A percentile compares a stretch with the other conserved stretches of the same genome.
Evolutionary conservation across 2,113 vertebrate species (phyloP).

Genomic region (Heterotis niloticus): DNA sequence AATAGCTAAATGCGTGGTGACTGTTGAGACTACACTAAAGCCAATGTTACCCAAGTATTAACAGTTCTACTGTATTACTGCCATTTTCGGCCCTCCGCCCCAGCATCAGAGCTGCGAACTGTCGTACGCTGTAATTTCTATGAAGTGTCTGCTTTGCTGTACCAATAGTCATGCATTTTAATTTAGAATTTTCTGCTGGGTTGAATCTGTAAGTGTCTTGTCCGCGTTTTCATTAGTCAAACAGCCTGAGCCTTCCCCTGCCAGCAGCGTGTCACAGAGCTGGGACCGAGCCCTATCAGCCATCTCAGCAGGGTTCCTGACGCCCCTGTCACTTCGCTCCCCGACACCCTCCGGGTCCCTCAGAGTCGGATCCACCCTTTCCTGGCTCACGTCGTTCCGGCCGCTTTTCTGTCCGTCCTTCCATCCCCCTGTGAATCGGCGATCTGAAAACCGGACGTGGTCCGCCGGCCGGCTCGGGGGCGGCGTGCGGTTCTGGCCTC

Average conservation of each 20-base stretch:
- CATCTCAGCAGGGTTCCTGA: conserved; percentile 67
- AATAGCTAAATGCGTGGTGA: conserved; percentile 65
- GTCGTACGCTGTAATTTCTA: conserved; percentile 4
- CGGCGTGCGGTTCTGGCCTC: background rate
- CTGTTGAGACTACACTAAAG: conserved; percentile 65
- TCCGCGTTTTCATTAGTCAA: conserved; percentile 63
- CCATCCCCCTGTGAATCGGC: too few species aligned
- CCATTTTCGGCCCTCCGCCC: conserved; percentile 2
- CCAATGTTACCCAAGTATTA: conserved; percentile 44
- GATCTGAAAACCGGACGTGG: background rate
- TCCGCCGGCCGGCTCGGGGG: background rate
- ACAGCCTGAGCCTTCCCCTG: conserved; percentile 56
- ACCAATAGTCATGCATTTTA: conserved; percentile 21
- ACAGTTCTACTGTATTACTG: conserved; percentile 38
- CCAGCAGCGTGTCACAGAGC: conserved; percentile 39
- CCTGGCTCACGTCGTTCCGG: too few species aligned
- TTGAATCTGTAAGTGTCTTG: conserved; percentile 36
- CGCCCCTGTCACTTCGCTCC: conserved; percentile 69
- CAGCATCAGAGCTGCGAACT: background rate
- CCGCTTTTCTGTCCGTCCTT: too few species aligned
- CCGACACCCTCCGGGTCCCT: background rate
- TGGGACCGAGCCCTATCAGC: conserved; percentile 62
- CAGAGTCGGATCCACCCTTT: background rate
- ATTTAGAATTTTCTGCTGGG: conserved; percentile 45
- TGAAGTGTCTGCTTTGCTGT: background rate